Conservation (phyloP, 2,888 invertebrate genomes). For the Subacronicta megacephala region DNA sequence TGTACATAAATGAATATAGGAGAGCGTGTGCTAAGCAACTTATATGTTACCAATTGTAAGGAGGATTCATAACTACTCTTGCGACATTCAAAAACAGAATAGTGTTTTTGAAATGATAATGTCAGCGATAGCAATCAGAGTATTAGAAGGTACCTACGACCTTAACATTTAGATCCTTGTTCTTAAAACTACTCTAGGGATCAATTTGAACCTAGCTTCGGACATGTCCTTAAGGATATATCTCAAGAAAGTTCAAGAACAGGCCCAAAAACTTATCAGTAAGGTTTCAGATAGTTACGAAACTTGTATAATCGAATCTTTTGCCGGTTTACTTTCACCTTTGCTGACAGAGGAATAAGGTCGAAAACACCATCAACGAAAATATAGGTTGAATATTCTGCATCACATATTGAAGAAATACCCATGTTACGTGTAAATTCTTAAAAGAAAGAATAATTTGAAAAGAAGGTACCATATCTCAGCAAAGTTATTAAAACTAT, state of each 20-base stretch:
- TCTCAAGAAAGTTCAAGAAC: conserved; percentile 24
- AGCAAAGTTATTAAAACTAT: too few species aligned
- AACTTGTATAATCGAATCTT: background rate
- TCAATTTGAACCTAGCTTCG: conserved; percentile 16
- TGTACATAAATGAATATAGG: too few species aligned
- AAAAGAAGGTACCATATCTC: too few species aligned
- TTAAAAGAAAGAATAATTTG: too few species aligned
- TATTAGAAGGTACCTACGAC: conserved; percentile 11
- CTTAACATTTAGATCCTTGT: conserved; percentile 24
- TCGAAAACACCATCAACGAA: too few species aligned
- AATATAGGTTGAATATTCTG: too few species aligned
- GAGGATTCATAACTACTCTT: background rate
- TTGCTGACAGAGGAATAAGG: background rate
- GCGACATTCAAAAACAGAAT: too few species aligned
- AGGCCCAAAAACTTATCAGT: conserved; percentile 9
- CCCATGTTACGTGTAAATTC: too few species aligned
- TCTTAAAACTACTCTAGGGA: conserved; percentile 15
- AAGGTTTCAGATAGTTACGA: conserved; percentile 3
- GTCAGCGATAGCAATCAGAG: conserved; percentile 21
- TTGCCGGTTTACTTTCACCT: background rate
- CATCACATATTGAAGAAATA: too few species aligned
- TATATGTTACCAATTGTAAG: background rate
- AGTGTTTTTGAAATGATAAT: conserved; percentile 27
- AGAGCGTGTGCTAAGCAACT: too few species aligned
- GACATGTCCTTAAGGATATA: conserved; percentile 12